Evolutionary conservation across 1,140 invertebrate genomes (phyloP).

Genomic region (Leptonema lineaticorne): DNA sequence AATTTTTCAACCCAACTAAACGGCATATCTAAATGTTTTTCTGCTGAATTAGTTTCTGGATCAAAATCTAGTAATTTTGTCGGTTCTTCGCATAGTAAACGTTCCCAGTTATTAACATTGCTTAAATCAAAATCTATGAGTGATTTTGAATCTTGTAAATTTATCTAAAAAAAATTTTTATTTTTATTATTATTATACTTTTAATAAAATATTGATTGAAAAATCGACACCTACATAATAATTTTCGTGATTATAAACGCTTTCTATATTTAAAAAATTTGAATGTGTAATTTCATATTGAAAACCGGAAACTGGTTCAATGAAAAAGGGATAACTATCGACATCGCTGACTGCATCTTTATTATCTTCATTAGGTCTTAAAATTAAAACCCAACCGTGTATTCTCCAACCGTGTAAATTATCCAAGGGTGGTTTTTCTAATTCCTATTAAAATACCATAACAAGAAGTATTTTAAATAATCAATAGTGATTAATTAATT

Average conservation of each 20-base stretch:
- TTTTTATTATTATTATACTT: not conserved
- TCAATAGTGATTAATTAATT: not conserved
- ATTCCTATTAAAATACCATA: constrained; percentile 53
- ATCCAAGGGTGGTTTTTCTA: constrained; percentile 71
- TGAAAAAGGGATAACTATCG: constrained; percentile 66
- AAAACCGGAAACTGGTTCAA: constrained; percentile 78
- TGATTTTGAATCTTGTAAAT: constrained; percentile 46
- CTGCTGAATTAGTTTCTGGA: constrained; percentile 53
- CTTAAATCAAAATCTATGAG: constrained; percentile 56
- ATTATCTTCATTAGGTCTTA: constrained; percentile 50
- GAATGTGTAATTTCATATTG: constrained; percentile 58
- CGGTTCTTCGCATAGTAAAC: constrained; percentile 65
- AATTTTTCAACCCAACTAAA: constrained; percentile 75
- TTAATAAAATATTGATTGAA: not conserved
- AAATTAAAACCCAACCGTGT: constrained; percentile 81
- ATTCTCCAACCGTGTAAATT: constrained; percentile 71
- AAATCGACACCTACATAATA: constrained; percentile 68
- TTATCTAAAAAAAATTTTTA: constrained; percentile 44
- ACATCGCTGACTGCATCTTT: not conserved
- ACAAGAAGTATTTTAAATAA: not conserved
- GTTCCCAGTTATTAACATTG: constrained; percentile 66
- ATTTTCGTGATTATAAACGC: constrained; percentile 84
- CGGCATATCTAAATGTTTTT: constrained; percentile 81
- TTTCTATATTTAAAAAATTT: constrained; percentile 77
- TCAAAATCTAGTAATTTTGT: no score